phyloP scores from a whole-genome alignment of 2,888 invertebrate species.

The Amphimallon solstitiale region DNA sequence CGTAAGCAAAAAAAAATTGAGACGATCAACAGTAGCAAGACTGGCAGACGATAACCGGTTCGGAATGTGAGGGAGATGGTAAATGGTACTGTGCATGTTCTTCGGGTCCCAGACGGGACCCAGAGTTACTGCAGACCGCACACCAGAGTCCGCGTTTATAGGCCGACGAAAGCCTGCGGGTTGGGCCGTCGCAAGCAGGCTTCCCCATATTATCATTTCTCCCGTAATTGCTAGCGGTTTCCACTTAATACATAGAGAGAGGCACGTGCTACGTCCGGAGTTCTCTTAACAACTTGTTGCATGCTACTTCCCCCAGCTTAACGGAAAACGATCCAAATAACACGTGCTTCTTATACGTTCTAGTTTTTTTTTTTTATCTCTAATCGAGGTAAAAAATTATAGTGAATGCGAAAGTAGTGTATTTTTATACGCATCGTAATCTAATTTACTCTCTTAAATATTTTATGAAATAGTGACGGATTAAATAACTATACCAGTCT shows the following conservation, averaged over 20 bases:
- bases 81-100: conserved; percentile 45
- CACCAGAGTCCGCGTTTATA: conserved; percentile 41
- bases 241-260: conserved; percentile 49
- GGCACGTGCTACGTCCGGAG: conserved; percentile 45
- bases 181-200: conserved; percentile 39
- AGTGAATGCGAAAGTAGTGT: neutral
- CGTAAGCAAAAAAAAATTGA: conserved; percentile 29
- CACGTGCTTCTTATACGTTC: conserved; percentile 16
- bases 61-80: conserved; percentile 48
- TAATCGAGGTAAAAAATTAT: neutral
- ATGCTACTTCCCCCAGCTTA: conserved; percentile 36
- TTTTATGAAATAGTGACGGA: conserved; percentile 18
- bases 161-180: conserved; percentile 39
- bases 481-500: conserved; percentile 15
- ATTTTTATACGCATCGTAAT: neutral
- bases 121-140: conserved; percentile 46
- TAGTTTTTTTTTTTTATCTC: no score
- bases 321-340: conserved; percentile 2
- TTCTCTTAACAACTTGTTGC: conserved; percentile 53
- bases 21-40: conserved; percentile 45
- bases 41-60: conserved; percentile 50
- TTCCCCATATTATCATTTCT: conserved; percentile 36
- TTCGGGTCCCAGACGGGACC: conserved; percentile 45
- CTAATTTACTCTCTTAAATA: neutral
- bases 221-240: conserved; percentile 48